Conservation (phyloP, 2,888 invertebrate species). For the Sarcophaga subvicina region DNA sequence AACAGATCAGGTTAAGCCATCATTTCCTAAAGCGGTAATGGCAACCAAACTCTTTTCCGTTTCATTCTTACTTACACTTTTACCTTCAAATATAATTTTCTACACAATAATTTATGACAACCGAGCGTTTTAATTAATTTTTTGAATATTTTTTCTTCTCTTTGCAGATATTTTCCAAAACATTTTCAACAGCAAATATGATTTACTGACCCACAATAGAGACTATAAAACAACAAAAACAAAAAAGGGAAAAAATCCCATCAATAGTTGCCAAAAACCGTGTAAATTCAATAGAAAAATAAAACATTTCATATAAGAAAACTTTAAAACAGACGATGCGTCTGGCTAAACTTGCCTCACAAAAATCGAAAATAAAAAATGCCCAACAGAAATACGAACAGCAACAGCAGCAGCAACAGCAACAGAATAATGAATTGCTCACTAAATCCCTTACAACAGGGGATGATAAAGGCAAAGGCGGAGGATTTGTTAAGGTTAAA, state of each 20-base stretch:
- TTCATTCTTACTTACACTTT: no score
- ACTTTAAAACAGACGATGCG: conserved; percentile 75
- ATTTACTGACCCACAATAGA: neutral
- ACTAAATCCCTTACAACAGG: conserved; percentile 57
- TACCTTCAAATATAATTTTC: no score
- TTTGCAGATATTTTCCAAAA: conserved; percentile 24
- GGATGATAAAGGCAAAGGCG: neutral
- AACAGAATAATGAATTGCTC: conserved; percentile 55
- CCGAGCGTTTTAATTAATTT: no score
- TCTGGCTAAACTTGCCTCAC: conserved; percentile 78
- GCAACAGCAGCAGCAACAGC: conserved; percentile 66
- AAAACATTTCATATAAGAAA: conserved; percentile 4
- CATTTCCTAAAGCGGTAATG: no score
- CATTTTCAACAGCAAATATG: conserved; percentile 2
- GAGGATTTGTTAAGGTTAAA: conserved; percentile 69
- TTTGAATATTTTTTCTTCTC: neutral
- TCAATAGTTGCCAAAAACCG: conserved; percentile 28
- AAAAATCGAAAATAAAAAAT: conserved; percentile 77
- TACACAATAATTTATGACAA: no score
- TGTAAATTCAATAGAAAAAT: neutral
- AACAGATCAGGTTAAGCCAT: no score
- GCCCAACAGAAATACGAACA: conserved; percentile 75
- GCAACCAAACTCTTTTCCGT: no score
- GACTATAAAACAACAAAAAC: neutral
- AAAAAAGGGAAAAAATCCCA: neutral